Base-by-base conservation (phyloP, 2,888 invertebrate genomes). In the Eudemis profundana region DNA sequence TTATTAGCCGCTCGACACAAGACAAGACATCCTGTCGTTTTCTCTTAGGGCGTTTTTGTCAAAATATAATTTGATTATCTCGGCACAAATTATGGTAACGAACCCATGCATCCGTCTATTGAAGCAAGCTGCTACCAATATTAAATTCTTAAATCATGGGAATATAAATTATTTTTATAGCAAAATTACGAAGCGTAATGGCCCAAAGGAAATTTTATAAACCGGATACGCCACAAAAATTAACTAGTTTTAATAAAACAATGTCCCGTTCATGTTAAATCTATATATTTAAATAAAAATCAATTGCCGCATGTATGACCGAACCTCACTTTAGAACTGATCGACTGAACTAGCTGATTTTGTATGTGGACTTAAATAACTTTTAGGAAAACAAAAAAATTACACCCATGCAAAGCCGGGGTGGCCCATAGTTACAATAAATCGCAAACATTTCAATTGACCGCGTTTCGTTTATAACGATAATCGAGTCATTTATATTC, bases 111-210 rank as follows among this genome's bases (percentile, higher is more conserved):
- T 78, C 79, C 78, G 75, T 79, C 82, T 84, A 85, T 85, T 86
- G 76, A 80, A 79, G 79, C 86, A 86, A 85, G 85, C 85, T 86
- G 87, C 83, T 83, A 78, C 85, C 81, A 80, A 86, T 87, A 88
- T 87, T 88, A 87, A 84, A 87, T 85, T 86, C 84, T 82, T 82
- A 84, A 85, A 84, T 82, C 80, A 82, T 77, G 74, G 72, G 66
- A 76, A 78, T 74, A 74, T 74, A 78, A 74, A 80, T 78, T 78
- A 81, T 59, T 66, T 47, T 40, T 21, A 50, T 19, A 8, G 21
- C 19, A 40, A 61, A 60, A 66, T 66, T 66, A 33, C 27, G 15
- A 54, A 54, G 44, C 3, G 7, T 49, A 27, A 51, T 33, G 19
- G 33, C 40, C 14, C 29, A 42, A 50, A n/a, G 14, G 17, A 27